Evolutionary conservation across 2,888 invertebrate species (phyloP).

Genomic region (Chloroclystis v-ata): DNA sequence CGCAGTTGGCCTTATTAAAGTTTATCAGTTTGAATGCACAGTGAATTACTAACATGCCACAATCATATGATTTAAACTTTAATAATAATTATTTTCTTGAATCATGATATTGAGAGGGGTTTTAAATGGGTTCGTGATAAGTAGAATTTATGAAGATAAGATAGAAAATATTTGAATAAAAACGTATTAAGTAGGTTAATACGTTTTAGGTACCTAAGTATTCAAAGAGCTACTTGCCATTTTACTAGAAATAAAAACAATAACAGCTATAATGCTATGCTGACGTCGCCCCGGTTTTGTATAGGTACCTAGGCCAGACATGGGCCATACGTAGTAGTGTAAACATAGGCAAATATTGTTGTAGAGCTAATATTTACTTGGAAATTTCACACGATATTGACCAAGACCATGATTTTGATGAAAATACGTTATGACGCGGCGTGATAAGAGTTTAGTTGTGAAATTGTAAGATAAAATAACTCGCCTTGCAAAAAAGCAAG

Average conservation of each 20-base stretch:
- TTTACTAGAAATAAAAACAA: too few species aligned
- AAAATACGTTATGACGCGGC: background rate
- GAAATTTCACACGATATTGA: conserved; percentile 6
- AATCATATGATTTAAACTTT: too few species aligned
- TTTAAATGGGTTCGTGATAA: too few species aligned
- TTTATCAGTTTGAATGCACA: conserved; percentile 1
- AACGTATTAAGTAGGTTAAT: too few species aligned
- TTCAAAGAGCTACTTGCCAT: too few species aligned
- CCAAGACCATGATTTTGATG: conserved; percentile 9
- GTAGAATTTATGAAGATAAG: too few species aligned
- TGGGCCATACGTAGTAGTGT: conserved; percentile 3
- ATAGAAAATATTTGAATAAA: too few species aligned
- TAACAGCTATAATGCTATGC: too few species aligned
- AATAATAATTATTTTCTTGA: background rate
- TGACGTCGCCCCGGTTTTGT: too few species aligned
- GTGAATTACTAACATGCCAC: background rate
- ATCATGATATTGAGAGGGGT: background rate
- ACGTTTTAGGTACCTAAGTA: too few species aligned
- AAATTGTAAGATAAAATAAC: background rate
- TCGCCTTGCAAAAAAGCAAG: too few species aligned
- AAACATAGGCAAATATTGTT: conserved; percentile 11
- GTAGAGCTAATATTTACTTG: conserved; percentile 14
- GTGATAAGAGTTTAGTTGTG: background rate
- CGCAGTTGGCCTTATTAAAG: conserved; percentile 12
- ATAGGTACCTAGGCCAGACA: too few species aligned